These are phyloP conservation scores for Drosophila arawakana DNA, from an alignment of 1,140 invertebrate species.

Conservation along the genomic window DNA sequence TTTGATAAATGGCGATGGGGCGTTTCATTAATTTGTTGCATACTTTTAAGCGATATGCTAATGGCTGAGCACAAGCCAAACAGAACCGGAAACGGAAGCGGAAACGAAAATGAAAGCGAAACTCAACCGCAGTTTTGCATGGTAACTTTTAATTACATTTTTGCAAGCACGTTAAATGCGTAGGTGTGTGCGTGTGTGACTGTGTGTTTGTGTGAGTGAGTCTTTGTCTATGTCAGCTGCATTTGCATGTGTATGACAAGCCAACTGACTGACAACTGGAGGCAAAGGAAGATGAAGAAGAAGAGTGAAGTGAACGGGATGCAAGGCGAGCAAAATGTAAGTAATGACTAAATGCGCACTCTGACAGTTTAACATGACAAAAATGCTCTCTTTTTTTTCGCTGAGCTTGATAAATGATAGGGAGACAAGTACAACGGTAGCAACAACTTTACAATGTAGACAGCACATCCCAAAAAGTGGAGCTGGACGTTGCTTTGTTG, in stretches of 20 bases:
- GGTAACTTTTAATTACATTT: slow-evolving; percentile 80
- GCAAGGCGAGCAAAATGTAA: slow-evolving; percentile 63
- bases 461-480: slow-evolving; percentile 39
- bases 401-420: slow-evolving; percentile 82
- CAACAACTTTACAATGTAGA: slow-evolving; percentile 38
- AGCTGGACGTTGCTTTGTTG: slow-evolving; percentile 58
- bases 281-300: slow-evolving; percentile 26
- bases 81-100: slow-evolving; percentile 31
- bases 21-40: slow-evolving; percentile 68
- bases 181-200: slow-evolving; percentile 29
- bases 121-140: slow-evolving; percentile 76
- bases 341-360: slow-evolving; percentile 83
- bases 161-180: slow-evolving; percentile 56
- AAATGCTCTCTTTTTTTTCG: slow-evolving; percentile 70
- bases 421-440: slow-evolving; percentile 26
- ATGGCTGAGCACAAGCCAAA: slow-evolving; percentile 42
- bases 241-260: slow-evolving; percentile 59
- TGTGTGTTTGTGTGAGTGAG: slow-evolving; percentile 23
- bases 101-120: slow-evolving; percentile 43
- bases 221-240: slow-evolving; percentile 28
- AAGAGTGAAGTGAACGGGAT: slow-evolving; percentile 2
- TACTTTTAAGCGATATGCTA: slow-evolving; percentile 73
- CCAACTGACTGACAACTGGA: slow-evolving; percentile 55
- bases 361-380: slow-evolving; percentile 82
- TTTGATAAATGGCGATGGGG: slow-evolving; percentile 74